Conservation (phyloP, 2,888 invertebrate species). For the Drosophila heteroneura region DNA sequence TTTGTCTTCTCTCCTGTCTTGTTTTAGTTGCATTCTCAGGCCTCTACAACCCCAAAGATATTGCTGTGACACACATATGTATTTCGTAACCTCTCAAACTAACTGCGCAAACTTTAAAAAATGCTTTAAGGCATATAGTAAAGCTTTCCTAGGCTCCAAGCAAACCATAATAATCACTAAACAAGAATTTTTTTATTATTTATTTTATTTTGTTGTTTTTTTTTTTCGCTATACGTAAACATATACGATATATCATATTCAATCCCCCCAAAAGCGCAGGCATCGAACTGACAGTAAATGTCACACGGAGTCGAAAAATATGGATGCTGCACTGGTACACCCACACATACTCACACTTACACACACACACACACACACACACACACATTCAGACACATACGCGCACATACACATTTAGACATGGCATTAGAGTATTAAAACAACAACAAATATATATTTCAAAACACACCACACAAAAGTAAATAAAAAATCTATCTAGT, state of each 20-base stretch:
- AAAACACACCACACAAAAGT: constrained; percentile 31
- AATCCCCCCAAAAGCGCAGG: constrained; percentile 8
- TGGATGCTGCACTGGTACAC: constrained; percentile 25
- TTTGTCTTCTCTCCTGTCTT: constrained; percentile 2
- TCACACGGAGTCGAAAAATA: constrained; percentile 1
- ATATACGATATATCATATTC: constrained; percentile 22
- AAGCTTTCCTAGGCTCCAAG: constrained; percentile 62
- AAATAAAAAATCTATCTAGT: constrained; percentile 73
- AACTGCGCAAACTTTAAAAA: constrained; percentile 45
- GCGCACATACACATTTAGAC: constrained; percentile 13
- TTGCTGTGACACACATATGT: constrained; percentile 62
- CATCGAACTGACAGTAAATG: constrained; percentile 1
- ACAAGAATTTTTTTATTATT: neutral
- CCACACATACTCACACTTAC: constrained; percentile 2
- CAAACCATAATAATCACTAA: constrained; percentile 44
- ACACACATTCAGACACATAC: constrained; percentile 1
- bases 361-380: constrained; percentile 1
- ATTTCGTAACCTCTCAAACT: constrained; percentile 57
- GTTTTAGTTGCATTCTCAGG: constrained; percentile 45
- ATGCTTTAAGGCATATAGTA: constrained; percentile 51
- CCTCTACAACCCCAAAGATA: constrained; percentile 44
- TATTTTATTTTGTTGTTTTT: neutral
- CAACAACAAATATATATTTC: constrained; percentile 32
- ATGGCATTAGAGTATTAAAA: constrained; percentile 25
- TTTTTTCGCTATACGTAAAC: constrained; percentile 19